A percentile compares a stretch with the other conserved stretches of the same genome.
Conservation (phyloP, 2,113 vertebrate species). For the Antechinus stuartii region DNA sequence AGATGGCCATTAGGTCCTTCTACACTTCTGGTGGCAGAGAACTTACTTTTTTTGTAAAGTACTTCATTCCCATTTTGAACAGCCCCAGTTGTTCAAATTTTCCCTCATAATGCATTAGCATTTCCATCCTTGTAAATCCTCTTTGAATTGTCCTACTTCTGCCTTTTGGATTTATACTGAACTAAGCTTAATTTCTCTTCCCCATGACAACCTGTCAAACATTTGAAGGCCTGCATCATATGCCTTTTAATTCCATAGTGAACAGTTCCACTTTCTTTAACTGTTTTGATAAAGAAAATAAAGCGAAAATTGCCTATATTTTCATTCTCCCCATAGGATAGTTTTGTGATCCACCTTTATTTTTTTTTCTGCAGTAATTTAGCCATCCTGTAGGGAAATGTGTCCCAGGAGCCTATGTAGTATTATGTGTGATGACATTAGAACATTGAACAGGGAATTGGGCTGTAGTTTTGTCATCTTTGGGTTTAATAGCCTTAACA, state of each 20-base stretch:
- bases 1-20: not conserved
- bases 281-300: not conserved
- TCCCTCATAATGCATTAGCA: not conserved
- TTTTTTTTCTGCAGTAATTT: not conserved
- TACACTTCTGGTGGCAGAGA: not conserved
- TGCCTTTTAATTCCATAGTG: not conserved
- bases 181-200: not conserved
- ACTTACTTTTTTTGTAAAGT: not conserved
- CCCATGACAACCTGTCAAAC: not conserved
- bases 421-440: conserved; percentile 19
- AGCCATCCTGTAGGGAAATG: conserved; percentile 21
- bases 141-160: not conserved
- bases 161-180: not conserved
- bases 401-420: conserved; percentile 31
- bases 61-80: not conserved
- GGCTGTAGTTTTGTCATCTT: conserved; percentile 11
- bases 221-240: not conserved
- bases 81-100: not conserved
- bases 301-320: conserved; percentile 34
- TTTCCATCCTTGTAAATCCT: not conserved
- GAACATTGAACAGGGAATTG: conserved; percentile 16
- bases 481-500: conserved; percentile 22
- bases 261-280: not conserved
- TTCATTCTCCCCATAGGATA: not conserved
- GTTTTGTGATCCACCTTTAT: not conserved